Evolutionary conservation across 2,797 vertebrate genomes (phyloP).

Genomic region (Leptatherina wallacei): DNA sequence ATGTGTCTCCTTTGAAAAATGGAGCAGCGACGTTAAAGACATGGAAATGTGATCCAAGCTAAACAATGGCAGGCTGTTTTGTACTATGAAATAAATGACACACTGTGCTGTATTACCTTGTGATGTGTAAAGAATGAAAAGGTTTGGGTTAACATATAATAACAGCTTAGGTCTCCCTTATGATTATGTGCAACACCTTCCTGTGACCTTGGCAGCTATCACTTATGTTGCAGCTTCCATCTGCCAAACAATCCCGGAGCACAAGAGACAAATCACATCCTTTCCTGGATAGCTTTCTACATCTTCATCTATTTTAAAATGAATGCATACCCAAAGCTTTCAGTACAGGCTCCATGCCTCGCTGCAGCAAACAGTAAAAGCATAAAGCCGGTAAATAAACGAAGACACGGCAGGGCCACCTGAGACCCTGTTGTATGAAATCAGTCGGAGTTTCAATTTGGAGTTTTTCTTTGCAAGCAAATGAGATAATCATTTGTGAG

Average conservation of each 20-base stretch:
- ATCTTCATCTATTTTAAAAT: constrained; percentile 48
- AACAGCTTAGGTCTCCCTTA: constrained; percentile 20
- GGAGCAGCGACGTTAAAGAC: constrained; percentile 47
- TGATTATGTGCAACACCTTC: constrained; percentile 8
- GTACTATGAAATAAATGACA: constrained; percentile 20
- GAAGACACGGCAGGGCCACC: constrained; percentile 56
- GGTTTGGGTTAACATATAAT: constrained; percentile 36
- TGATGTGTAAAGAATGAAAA: constrained; percentile 15
- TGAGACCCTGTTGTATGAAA: constrained; percentile 67
- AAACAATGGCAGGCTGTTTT: constrained; percentile 32
- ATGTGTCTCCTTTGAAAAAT: constrained; percentile 57
- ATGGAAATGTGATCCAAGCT: constrained; percentile 40
- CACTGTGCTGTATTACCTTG: constrained; percentile 6
- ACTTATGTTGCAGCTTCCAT: constrained; percentile 25
- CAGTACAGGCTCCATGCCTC: constrained; percentile 25
- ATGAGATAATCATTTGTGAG: constrained; percentile 63
- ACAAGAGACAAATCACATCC: constrained; percentile 42
- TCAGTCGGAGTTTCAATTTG: constrained; percentile 66
- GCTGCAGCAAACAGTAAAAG: constrained; percentile 54
- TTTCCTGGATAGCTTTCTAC: constrained; percentile 32
- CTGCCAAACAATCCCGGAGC: constrained; percentile 40
- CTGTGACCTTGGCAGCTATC: constrained; percentile 49
- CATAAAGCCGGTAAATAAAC: constrained; percentile 57
- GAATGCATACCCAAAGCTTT: constrained; percentile 31
- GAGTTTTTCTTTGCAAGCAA: constrained; percentile 48